Evolutionary conservation across 2,113 vertebrate species (phyloP), one percentile per base, ranked within the genome.

Genomic region (Atractosteus spatula): DNA sequence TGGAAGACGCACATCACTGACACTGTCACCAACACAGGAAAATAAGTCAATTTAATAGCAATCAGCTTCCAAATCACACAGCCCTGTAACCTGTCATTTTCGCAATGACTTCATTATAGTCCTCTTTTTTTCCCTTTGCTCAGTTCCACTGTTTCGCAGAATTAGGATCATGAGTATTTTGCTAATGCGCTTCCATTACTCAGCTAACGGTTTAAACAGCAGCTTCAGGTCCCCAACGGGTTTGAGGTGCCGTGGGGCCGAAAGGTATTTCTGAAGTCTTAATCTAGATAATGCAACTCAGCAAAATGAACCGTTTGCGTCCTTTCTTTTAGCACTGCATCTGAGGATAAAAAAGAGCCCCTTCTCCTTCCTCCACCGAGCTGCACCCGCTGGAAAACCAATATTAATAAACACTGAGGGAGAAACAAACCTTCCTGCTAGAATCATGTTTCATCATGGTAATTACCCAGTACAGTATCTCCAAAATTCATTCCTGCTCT

Each of bases 1-100:
- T 41, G 44, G 68, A 41, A 73, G 74, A 74, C 70, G 62, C 45
- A 68, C 45, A 70, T 71, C 77, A 69, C 61, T 82, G 72, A 79
- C 81, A 77, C 72, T 77, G 80, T 80, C 0, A 14, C 81, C 0
- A 16, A 74, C 82, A 73, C 51, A 63, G 83, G 80, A 83, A 83
- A 79, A 82, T 78, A 80, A 89, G 83, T 84, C 81, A 83, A 85
- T 85, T 87, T 86, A 86, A 88, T 78, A 86, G 83, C 83, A 88
- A 85, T 86, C 73, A 4, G 73, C 83, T 79, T 80, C 82, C 83
- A 80, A 84, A 90, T 86, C 86, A 86, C 82, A 86, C 78, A 85
- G 75, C 73, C 79, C 80, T 81, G 84, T 82, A 91, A 91, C 88
- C 90, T 91, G 89, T 88, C 85, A 89, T 89, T 87, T 89, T 81